Evolutionary conservation across 2,888 invertebrate species (phyloP), one percentile per base, ranked within the genome.

Genomic region (Diarsia mendica): DNA sequence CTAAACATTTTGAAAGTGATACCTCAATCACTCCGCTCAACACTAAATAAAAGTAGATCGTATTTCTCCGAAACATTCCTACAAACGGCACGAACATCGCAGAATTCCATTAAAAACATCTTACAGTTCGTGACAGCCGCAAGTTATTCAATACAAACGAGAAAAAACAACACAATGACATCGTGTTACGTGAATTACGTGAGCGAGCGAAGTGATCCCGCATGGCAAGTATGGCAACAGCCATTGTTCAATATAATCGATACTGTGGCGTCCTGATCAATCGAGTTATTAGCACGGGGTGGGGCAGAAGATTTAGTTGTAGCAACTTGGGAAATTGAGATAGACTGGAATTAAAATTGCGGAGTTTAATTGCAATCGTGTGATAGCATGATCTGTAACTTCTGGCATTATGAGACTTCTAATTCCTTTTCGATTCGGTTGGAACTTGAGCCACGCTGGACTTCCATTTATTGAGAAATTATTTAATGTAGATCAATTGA

Each of bases 101-200:
- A 55, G 67, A 53, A 63, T 72, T 77, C 67, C 58, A 82, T 61
- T 70, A 76, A 77, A 73, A 75, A n/a, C 70, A 69, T 79, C 72
- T 79, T 65, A 60, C 33, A 71, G 67, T 73, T 77, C 88, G 82
- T 87, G 88, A 82, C 84, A 67, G 71, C 18, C 67, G 70, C 77
- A 72, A 83, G 82, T 88, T 87, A 87, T 85, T 85, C 84, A 90
- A 88, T 85, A 77, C 87, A 87, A 89, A 86, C 87, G 80, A 87
- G 64, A 84, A 86, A 88, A 85, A 88, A 79, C 73, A 73, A 84
- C 89, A 89, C 90, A 90, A 90, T 89, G 86, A 86, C 89, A 87
- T 86, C 80, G 87, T 84, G 83, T 88, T 85, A 87, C 83, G 79
- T 72, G 80, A 78, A 75, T 87, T 85, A 83, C 86, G 83, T 78